Percentiles rank a stretch among this genome's conserved stretches.
Evolutionary conservation across 1,140 invertebrate genomes (phyloP).

Genomic region (Pantala flavescens): DNA sequence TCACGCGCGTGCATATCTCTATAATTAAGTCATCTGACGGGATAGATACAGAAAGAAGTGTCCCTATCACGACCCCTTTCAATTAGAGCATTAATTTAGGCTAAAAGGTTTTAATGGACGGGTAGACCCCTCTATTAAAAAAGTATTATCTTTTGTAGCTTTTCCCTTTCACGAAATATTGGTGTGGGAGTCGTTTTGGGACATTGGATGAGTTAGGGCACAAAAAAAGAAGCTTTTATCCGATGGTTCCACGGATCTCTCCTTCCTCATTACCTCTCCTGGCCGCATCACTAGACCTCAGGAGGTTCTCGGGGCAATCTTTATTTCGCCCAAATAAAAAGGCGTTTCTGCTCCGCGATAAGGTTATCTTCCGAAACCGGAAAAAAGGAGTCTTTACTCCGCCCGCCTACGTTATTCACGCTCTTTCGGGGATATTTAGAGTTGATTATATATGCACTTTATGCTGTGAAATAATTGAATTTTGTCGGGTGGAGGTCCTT

Average conservation of each 20-base stretch:
- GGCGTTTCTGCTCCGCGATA: not conserved
- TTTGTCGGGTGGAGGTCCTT: too few species aligned
- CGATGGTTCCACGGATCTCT: not conserved
- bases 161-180: not conserved
- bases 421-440: too few species aligned
- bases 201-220: not conserved
- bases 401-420: not conserved
- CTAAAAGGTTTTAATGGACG: conserved; percentile 10
- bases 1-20: not conserved
- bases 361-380: not conserved
- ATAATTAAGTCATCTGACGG: not conserved
- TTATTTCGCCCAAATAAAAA: not conserved
- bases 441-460: too few species aligned
- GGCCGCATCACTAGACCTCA: not conserved
- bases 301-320: not conserved
- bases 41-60: not conserved
- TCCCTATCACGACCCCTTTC: not conserved
- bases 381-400: not conserved
- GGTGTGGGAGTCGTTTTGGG: not conserved
- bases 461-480: too few species aligned
- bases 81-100: not conserved
- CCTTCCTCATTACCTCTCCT: not conserved
- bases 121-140: not conserved
- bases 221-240: not conserved
- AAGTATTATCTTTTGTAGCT: not conserved